phyloP scores from a whole-genome alignment of 2,888 invertebrate species.

The Nymphalis urticae region DNA sequence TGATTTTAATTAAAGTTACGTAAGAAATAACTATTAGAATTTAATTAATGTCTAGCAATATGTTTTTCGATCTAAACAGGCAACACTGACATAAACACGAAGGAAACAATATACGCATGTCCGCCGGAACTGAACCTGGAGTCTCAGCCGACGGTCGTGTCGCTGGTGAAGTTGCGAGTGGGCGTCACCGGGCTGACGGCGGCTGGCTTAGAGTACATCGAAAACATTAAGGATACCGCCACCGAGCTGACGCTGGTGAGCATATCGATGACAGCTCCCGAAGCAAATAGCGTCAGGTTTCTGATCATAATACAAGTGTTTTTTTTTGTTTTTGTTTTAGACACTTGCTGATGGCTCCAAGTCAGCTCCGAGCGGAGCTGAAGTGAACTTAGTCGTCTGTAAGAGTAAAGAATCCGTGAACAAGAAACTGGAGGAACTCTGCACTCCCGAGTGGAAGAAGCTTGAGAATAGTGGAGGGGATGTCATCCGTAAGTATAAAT shows the following conservation, averaged over 20 bases:
- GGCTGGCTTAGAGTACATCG: conserved; percentile 51
- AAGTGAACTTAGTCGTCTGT: conserved; percentile 47
- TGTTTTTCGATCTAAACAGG: conserved; percentile 47
- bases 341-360: conserved; percentile 48
- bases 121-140: conserved; percentile 49
- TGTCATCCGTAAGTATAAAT: conserved; percentile 54
- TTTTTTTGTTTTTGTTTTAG: conserved; percentile 43
- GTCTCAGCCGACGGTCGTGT: conserved; percentile 46
- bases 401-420: conserved; percentile 54
- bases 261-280: neutral
- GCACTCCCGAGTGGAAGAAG: conserved; percentile 67
- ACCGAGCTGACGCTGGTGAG: conserved; percentile 58
- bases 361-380: conserved; percentile 54
- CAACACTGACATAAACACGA: conserved; percentile 50
- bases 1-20: too few relatives aligned
- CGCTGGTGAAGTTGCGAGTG: conserved; percentile 44
- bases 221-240: conserved; percentile 49
- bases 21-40: neutral
- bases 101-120: conserved; percentile 58
- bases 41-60: neutral
- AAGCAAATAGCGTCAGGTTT: too few relatives aligned
- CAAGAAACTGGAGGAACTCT: conserved; percentile 51
- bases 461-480: conserved; percentile 57
- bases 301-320: neutral
- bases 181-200: conserved; percentile 41